Evolutionary conservation across 1,140 invertebrate species (phyloP).

Genomic region (Goniozus legneri): DNA sequence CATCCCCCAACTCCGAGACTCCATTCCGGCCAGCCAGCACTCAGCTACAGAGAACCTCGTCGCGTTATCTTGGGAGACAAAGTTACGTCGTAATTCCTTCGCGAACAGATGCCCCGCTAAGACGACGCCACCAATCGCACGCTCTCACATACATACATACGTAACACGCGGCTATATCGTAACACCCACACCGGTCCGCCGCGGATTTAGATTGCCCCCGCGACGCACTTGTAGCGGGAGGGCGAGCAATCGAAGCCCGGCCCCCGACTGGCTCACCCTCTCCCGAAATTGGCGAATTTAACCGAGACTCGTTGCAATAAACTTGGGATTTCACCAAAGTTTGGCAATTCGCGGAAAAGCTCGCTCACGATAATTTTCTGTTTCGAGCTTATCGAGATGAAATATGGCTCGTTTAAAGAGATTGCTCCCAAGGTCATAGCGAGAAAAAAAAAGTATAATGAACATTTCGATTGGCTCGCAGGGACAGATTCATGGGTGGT

Average conservation of each 20-base stretch:
- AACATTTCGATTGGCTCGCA: background rate
- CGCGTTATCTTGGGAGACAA: slow-evolving; percentile 51
- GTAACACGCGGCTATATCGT: no score
- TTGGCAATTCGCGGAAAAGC: no score
- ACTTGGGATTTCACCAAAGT: no score
- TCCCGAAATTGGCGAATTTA: no score
- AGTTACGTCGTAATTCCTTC: slow-evolving; percentile 55
- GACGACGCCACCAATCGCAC: slow-evolving; percentile 24
- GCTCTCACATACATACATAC: no score
- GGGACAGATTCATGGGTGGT: background rate
- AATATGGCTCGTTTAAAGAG: no score
- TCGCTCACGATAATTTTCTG: no score
- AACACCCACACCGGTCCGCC: no score
- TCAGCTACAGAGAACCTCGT: slow-evolving; percentile 38
- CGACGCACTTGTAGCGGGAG: background rate
- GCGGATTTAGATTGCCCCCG: slow-evolving; percentile 17
- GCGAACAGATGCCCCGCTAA: slow-evolving; percentile 51
- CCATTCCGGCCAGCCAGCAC: slow-evolving; percentile 24
- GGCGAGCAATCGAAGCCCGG: background rate
- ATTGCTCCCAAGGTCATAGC: no score
- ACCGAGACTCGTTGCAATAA: no score
- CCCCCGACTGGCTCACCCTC: no score
- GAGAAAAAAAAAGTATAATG: background rate
- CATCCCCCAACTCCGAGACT: slow-evolving; percentile 12
- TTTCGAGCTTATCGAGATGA: no score